Percentiles rank a stretch among this genome's conserved stretches.
These are phyloP conservation scores for Dryobota labecula DNA, from an alignment of 2,888 invertebrate species.

Conservation along the genomic window DNA sequence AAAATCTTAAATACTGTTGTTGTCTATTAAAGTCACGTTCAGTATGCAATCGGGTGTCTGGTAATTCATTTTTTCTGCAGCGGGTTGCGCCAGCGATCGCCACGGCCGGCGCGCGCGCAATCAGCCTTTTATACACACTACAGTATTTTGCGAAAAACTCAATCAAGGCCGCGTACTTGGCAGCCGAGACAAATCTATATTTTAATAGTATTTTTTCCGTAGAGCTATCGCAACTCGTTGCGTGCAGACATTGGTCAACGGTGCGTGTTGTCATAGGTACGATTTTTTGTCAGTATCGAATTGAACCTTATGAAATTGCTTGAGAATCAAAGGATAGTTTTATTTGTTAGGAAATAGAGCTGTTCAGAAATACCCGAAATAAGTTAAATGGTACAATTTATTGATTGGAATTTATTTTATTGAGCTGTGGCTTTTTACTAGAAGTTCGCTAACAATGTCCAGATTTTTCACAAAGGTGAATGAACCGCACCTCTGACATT, in stretches of 20 bases:
- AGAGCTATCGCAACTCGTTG: slow-evolving; percentile 76
- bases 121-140: slow-evolving; percentile 72
- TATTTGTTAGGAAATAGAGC: slow-evolving; percentile 15
- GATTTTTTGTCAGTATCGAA: slow-evolving; percentile 50
- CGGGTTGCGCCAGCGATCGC: slow-evolving; percentile 68
- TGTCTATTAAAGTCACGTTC: slow-evolving; percentile 75
- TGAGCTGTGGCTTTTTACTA: slow-evolving; percentile 1
- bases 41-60: slow-evolving; percentile 74
- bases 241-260: slow-evolving; percentile 79
- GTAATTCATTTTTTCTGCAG: slow-evolving; percentile 74
- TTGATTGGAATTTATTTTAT: slow-evolving; percentile 13
- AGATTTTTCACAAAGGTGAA: slow-evolving; percentile 48
- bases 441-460: slow-evolving; percentile 18
- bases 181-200: slow-evolving; percentile 86
- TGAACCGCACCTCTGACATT: slow-evolving; percentile 51
- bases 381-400: slow-evolving; percentile 14
- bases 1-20: slow-evolving; percentile 39
- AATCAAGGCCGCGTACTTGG: slow-evolving; percentile 83
- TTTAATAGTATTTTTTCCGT: slow-evolving; percentile 79
- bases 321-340: slow-evolving; percentile 28
- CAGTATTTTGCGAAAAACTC: slow-evolving; percentile 80
- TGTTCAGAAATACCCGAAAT: slow-evolving; percentile 28
- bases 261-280: slow-evolving; percentile 77
- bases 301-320: slow-evolving; percentile 53
- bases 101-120: slow-evolving; percentile 82